Evolutionary conservation across 2,113 vertebrate species (phyloP).

Genomic region (Monarcha castaneiventris): DNA sequence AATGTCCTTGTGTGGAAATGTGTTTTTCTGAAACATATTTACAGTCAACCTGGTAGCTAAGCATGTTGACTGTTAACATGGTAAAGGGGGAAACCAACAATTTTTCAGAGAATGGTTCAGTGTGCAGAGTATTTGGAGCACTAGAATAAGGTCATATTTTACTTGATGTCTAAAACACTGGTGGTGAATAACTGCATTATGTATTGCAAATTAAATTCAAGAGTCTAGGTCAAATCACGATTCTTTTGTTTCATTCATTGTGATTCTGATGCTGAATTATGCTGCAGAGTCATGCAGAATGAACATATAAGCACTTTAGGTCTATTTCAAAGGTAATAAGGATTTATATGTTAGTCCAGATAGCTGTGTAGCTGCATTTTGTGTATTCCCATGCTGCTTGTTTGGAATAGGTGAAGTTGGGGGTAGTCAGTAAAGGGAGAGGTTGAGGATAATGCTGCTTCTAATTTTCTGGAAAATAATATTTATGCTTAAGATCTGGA

Average conservation of each 20-base stretch:
- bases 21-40: neutral
- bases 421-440: neutral
- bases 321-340: neutral
- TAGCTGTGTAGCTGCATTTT: neutral
- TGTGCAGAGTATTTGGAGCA: neutral
- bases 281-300: constrained; percentile 5
- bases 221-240: neutral
- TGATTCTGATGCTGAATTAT: neutral
- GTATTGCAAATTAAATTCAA: neutral
- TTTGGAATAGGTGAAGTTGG: neutral
- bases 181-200: neutral
- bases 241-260: neutral
- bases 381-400: neutral
- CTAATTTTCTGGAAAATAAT: neutral
- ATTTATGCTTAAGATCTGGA: neutral
- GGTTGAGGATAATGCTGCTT: neutral
- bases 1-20: neutral
- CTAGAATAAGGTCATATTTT: neutral
- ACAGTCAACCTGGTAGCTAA: neutral
- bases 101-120: neutral
- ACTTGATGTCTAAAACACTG: neutral
- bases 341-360: neutral
- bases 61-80: neutral
- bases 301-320: neutral
- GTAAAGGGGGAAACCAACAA: accelerated